These are phyloP conservation scores for Parnassius smintheus DNA, from an alignment of 2,888 invertebrate genomes.

Conservation along the genomic window DNA sequence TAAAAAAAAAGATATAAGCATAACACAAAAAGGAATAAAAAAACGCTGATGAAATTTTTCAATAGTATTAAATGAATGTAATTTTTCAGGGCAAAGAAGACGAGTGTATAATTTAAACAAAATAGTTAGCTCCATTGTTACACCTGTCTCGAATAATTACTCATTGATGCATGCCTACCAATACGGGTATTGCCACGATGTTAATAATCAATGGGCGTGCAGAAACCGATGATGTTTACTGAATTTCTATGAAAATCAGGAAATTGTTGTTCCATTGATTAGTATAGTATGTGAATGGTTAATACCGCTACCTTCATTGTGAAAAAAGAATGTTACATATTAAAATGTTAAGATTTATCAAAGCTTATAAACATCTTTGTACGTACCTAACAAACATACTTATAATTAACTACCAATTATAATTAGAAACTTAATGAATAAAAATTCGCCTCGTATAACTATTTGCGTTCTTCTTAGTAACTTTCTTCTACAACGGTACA, in stretches of 20 bases:
- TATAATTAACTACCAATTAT: conserved; percentile 39
- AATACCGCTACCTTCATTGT: background rate
- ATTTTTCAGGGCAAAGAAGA: too few relatives aligned
- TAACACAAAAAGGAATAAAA: too few relatives aligned
- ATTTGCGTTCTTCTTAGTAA: conserved; percentile 47
- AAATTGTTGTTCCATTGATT: conserved; percentile 47
- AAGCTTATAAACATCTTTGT: too few relatives aligned
- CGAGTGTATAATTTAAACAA: background rate
- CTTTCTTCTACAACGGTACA: conserved; percentile 73
- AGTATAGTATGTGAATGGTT: conserved; percentile 9
- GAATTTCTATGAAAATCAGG: conserved; percentile 67
- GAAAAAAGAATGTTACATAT: too few relatives aligned
- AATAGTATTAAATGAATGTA: too few relatives aligned
- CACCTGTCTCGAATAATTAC: conserved; percentile 14
- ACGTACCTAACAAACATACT: conserved; percentile 4
- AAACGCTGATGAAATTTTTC: too few relatives aligned
- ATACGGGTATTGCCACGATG: conserved; percentile 32
- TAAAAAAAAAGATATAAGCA: too few relatives aligned
- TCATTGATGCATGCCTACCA: conserved; percentile 24
- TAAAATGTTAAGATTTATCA: too few relatives aligned
- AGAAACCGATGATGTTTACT: conserved; percentile 49
- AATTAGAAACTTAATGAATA: conserved; percentile 48
- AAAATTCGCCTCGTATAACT: conserved; percentile 41
- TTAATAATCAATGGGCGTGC: conserved; percentile 39
- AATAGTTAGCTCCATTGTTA: conserved; percentile 19